Evolutionary conservation across 2,113 vertebrate species (phyloP).

Genomic region (Brachyhypopomus occidentalis): DNA sequence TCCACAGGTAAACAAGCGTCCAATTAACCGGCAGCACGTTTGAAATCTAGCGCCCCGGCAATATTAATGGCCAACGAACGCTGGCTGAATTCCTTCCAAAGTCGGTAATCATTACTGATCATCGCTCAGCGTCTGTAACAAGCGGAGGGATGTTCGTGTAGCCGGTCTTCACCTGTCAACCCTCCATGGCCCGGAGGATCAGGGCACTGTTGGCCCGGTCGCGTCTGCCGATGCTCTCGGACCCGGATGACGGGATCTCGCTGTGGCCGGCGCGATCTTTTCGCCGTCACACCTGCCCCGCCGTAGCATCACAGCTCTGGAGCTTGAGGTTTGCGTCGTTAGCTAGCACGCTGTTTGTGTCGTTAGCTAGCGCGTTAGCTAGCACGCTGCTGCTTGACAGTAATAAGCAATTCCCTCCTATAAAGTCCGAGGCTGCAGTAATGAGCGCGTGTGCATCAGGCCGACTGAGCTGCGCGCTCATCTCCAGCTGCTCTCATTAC

Average conservation of each 20-base stretch:
- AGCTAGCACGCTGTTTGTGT: background rate
- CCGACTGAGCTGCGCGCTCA: background rate
- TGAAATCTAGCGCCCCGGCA: no score
- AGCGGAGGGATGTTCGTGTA: no score
- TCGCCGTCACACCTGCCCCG: background rate
- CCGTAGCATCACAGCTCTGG: background rate
- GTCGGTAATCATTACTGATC: no score
- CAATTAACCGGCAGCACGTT: no score
- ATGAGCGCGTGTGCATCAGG: background rate
- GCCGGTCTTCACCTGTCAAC: no score
- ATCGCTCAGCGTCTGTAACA: no score
- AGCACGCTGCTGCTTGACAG: background rate
- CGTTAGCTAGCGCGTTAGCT: conserved; percentile 10
- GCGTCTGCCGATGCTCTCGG: background rate
- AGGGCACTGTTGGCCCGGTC: no score
- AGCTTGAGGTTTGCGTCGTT: background rate
- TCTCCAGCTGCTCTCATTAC: background rate
- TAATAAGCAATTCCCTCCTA: conserved; percentile 3
- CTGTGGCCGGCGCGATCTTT: background rate
- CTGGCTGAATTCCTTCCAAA: no score
- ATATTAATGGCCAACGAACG: no score
- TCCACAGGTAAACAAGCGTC: no score
- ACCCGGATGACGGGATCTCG: background rate
- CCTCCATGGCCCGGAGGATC: no score
- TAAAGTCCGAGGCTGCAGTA: background rate